Percentiles rank a stretch among this genome's conserved stretches.
phyloP scores from a whole-genome alignment of 2,888 invertebrate species.

The Cryptophagus acutangulus region DNA sequence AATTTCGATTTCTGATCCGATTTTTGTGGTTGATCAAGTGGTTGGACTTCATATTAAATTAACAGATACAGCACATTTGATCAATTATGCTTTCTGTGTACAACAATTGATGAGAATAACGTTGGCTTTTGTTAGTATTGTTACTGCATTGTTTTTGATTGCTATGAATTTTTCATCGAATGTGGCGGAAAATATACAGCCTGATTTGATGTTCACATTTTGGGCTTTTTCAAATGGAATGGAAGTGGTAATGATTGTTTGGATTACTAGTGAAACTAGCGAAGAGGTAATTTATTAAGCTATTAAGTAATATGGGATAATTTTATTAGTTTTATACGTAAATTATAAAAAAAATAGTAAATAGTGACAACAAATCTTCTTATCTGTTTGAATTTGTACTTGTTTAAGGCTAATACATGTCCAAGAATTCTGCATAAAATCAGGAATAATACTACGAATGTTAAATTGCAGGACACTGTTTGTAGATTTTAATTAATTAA shows the following conservation, averaged over 20 bases:
- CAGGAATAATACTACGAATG: constrained; percentile 32
- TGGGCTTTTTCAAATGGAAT: constrained; percentile 36
- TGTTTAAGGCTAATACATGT: constrained; percentile 36
- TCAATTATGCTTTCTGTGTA: constrained; percentile 34
- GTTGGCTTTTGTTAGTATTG: constrained; percentile 34
- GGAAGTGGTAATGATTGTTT: constrained; percentile 33
- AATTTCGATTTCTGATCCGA: constrained; percentile 24
- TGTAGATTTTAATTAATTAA: too few species aligned
- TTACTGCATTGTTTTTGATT: constrained; percentile 33
- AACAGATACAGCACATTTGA: constrained; percentile 31
- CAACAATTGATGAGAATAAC: constrained; percentile 35
- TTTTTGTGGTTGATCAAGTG: constrained; percentile 32
- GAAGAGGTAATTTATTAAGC: constrained; percentile 35
- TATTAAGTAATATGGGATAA: too few species aligned
- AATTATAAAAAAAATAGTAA: too few species aligned
- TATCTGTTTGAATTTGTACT: constrained; percentile 13
- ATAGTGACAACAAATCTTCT: too few species aligned
- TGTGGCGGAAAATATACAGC: constrained; percentile 16
- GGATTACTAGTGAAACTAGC: constrained; percentile 33
- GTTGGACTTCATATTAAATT: constrained; percentile 34
- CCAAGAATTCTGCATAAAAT: constrained; percentile 38
- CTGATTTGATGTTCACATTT: constrained; percentile 29
- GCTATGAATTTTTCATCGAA: constrained; percentile 29
- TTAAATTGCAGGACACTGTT: constrained; percentile 34
- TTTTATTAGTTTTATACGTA: too few species aligned